phyloP scores from a whole-genome alignment of 2,888 invertebrate species.

The Hydraecia micacea region DNA sequence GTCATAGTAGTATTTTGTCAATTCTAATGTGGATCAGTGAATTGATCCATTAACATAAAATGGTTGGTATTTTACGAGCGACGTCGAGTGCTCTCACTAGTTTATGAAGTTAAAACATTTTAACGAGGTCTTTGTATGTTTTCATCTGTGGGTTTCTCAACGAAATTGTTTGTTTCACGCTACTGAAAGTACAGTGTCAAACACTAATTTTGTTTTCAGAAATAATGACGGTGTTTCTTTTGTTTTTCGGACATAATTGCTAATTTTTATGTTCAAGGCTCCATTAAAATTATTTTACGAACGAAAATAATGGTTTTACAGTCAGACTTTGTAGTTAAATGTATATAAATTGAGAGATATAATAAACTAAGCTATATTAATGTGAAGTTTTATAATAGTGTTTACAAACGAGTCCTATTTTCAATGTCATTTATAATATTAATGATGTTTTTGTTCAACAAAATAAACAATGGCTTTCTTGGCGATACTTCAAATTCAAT shows the following conservation, averaged over 20 bases:
- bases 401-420: slow-evolving; percentile 22
- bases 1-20: slow-evolving; percentile 22
- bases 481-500: slow-evolving; percentile 14
- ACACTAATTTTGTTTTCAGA: neutral
- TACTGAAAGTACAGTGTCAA: slow-evolving; percentile 27
- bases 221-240: neutral
- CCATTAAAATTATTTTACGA: neutral
- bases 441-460: slow-evolving; percentile 9
- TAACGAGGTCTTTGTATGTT: slow-evolving; percentile 57
- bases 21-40: slow-evolving; percentile 28
- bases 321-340: neutral
- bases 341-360: neutral
- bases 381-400: neutral
- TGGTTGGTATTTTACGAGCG: slow-evolving; percentile 39
- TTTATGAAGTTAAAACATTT: slow-evolving; percentile 57
- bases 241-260: neutral
- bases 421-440: neutral
- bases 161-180: slow-evolving; percentile 25
- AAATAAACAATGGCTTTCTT: neutral
- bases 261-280: neutral
- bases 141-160: slow-evolving; percentile 27
- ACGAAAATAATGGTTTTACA: neutral
- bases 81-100: slow-evolving; percentile 26
- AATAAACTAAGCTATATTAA: neutral
- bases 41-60: slow-evolving; percentile 49